Percentiles rank a stretch among this genome's conserved stretches.
phyloP scores from a whole-genome alignment of 2,113 vertebrate species.

The Scomber colias region DNA sequence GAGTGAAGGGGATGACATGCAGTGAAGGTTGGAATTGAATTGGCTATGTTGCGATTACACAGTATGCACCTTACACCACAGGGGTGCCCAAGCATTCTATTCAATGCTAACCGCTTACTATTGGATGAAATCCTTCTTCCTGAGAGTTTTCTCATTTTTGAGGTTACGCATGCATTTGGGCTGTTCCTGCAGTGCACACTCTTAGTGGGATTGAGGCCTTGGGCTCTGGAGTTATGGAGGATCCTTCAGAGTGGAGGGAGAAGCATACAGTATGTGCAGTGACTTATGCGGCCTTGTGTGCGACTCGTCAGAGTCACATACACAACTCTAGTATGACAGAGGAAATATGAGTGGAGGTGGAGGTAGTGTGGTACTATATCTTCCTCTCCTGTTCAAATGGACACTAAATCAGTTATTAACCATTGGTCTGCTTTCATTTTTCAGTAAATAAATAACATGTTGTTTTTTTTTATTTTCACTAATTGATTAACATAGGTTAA shows the following conservation, averaged over 20 bases:
- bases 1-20: background rate
- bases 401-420: background rate
- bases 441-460: background rate
- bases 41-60: background rate
- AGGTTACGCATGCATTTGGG: conserved; percentile 1
- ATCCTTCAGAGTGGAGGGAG: conserved; percentile 24
- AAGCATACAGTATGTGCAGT: conserved; percentile 2
- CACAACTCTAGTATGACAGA: background rate
- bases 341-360: conserved; percentile 6
- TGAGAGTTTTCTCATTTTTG: background rate
- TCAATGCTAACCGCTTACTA: background rate
- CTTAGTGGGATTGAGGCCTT: conserved; percentile 35
- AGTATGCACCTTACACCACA: background rate
- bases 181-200: conserved; percentile 8
- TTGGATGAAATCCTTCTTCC: background rate
- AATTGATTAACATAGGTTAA: background rate
- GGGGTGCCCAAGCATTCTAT: background rate
- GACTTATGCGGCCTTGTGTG: conserved; percentile 25
- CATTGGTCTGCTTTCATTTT: background rate
- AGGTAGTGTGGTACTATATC: background rate
- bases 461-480: background rate
- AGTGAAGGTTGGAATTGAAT: background rate
- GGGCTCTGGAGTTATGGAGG: conserved; percentile 9
- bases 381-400: background rate
- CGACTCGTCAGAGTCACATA: conserved; percentile 4